These are phyloP conservation scores for Prunella fulvescens DNA, from an alignment of 2,113 vertebrate species.

Conservation along the genomic window DNA sequence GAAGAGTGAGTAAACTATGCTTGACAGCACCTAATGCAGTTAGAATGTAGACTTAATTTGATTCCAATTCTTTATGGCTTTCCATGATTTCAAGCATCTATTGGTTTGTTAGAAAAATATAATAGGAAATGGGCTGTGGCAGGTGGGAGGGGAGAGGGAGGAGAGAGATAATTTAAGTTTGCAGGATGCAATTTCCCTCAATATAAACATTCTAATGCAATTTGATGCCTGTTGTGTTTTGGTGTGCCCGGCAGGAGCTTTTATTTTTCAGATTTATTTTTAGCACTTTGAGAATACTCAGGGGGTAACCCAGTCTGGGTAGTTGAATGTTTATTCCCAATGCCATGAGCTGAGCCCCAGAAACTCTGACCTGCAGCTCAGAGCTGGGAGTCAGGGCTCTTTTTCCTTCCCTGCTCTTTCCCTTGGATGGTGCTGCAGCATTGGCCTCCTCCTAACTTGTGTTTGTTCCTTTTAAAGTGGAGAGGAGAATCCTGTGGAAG, in stretches of 20 bases:
- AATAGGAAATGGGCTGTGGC: slow-evolving; percentile 81
- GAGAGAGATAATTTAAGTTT: slow-evolving; percentile 86
- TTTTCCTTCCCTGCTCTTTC: neutral
- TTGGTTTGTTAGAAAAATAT: slow-evolving; percentile 87
- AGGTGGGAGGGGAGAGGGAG: slow-evolving; percentile 73
- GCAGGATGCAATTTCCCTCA: slow-evolving; percentile 92
- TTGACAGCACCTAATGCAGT: slow-evolving; percentile 76
- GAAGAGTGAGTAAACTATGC: slow-evolving; percentile 76
- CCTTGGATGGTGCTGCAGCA: rapidly evolving
- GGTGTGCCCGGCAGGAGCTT: slow-evolving; percentile 66
- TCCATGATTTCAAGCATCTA: slow-evolving; percentile 79
- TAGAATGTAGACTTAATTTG: slow-evolving; percentile 90
- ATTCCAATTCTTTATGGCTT: slow-evolving; percentile 82
- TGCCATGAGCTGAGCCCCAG: neutral
- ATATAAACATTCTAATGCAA: slow-evolving; percentile 92
- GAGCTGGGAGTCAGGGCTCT: neutral
- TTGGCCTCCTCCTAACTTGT: neutral
- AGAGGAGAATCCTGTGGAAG: neutral
- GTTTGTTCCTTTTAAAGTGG: neutral
- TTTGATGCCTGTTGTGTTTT: slow-evolving; percentile 85
- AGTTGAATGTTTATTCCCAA: neutral
- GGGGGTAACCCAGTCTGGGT: neutral
- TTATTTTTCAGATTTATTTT: slow-evolving; percentile 82
- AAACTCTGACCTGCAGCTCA: neutral
- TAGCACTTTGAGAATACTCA: neutral